Base-by-base conservation (phyloP, 2,888 invertebrate genomes). In the Dicyrtoma fusca region DNA sequence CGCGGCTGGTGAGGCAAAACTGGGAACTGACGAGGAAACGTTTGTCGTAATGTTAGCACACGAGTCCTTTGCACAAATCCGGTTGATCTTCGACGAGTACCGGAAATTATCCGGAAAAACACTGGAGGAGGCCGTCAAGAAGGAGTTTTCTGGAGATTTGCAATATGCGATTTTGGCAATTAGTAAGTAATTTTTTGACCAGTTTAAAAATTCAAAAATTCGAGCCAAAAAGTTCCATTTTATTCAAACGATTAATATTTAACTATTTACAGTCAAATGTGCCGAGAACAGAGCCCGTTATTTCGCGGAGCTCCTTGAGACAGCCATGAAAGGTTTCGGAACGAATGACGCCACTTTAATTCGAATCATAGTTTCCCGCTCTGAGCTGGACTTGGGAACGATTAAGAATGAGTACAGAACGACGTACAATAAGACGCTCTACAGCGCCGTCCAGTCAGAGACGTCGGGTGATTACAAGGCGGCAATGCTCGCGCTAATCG, bases 11-110 rank as follows among this genome's bases (percentile, higher is more conserved):
- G 89, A 90, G 83, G 88, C 86, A 63, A 88, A 89, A 83, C 86
- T 89, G 82, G 90, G 91, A 44, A 92, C 91, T 0, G 90, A 90
- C 74, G 91, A 91, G 82, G 89, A 89, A 81, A 86, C 88, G 2
- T 91, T 92, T 81, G 89, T 90, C 78, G 87, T 87, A 11, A 17
- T 62, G 17, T 84, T 92, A 82, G 89, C 90, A 0, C 89, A 91
- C 81, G 89, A 90, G 82, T 91, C 91, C 81, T 91, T 89, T 82
- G 87, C 87, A 0, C 92, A 92, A 82, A 84, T 92, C 79, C 86
- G 87, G 1, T 84, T 88, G 71, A 86, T 90, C 63, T 90, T 90
- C 83, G 89, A 91, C 79, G 90, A 89, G 82, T 92, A 92, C 84
- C 89, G 90, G 84, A 86, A 87, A 74, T 83, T 92, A 11, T 87